phyloP scores from a whole-genome alignment of 2,113 vertebrate species.

The Copsychus sechellarum region DNA sequence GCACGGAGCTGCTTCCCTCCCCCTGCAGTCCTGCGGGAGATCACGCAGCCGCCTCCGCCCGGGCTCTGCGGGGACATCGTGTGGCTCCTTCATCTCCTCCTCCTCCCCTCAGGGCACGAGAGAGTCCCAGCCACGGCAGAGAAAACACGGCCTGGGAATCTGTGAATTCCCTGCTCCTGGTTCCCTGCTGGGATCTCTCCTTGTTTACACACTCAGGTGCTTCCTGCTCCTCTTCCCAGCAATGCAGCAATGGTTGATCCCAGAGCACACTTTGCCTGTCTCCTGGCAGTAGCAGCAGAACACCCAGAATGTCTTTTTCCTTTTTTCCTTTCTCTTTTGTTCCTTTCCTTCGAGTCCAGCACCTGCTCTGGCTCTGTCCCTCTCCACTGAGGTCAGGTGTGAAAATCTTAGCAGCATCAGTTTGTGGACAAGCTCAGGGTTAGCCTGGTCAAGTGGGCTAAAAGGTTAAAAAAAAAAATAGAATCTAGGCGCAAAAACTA shows the following conservation, averaged over 20 bases:
- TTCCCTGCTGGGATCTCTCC: background rate
- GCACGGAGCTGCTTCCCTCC: background rate
- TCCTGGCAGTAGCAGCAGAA: constrained; percentile 11
- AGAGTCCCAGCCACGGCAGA: rapidly evolving
- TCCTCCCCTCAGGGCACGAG: rapidly evolving
- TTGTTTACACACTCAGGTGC: background rate
- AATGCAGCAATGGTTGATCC: background rate
- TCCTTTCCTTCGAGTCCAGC: background rate
- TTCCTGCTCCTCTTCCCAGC: background rate
- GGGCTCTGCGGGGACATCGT: background rate
- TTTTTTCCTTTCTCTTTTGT: background rate
- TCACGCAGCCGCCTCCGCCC: rapidly evolving
- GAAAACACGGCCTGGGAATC: background rate
- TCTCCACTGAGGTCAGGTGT: constrained; percentile 67
- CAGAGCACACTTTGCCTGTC: background rate
- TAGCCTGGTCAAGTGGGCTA: constrained; percentile 28
- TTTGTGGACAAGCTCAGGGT: constrained; percentile 66
- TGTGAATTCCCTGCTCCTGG: background rate
- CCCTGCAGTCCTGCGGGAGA: background rate
- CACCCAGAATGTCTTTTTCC: background rate
- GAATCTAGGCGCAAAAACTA: constrained; percentile 49
- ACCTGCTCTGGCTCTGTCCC: constrained; percentile 33
- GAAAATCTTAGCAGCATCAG: constrained; percentile 78
- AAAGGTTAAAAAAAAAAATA: background rate
- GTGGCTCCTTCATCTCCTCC: background rate